Evolutionary conservation across 2,797 vertebrate species (phyloP).

Genomic region (Clarias pachynema): DNA sequence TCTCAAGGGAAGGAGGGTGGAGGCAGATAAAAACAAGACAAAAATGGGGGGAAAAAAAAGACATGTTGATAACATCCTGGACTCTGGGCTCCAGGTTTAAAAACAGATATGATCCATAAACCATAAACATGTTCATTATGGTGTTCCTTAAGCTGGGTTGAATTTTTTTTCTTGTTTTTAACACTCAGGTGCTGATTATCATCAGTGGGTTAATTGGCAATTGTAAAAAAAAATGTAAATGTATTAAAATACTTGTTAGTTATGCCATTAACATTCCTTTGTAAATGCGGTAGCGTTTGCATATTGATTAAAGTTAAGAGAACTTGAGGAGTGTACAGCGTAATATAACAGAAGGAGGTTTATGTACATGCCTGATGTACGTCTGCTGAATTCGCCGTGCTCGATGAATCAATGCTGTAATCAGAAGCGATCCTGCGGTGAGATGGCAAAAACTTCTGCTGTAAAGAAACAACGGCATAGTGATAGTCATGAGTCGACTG

Average conservation of each 20-base stretch:
- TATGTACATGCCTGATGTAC: conserved; percentile 53
- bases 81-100: background rate
- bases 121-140: background rate
- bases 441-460: conserved; percentile 60
- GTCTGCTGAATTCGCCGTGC: conserved; percentile 62
- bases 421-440: conserved; percentile 72
- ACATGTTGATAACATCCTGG: background rate
- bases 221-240: no score
- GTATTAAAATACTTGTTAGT: no score
- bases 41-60: no score
- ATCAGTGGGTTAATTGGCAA: no score
- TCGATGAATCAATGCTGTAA: conserved; percentile 51
- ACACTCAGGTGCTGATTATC: no score
- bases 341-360: background rate
- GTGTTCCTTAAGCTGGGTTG: background rate
- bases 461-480: background rate
- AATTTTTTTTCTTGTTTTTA: background rate
- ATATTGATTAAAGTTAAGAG: background rate
- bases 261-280: background rate
- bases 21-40: background rate
- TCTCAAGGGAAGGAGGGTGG: background rate
- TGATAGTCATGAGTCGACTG: background rate
- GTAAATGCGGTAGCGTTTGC: background rate
- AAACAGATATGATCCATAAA: background rate
- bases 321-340: background rate